Evolutionary conservation across 2,888 invertebrate species (phyloP).

Genomic region (Villa cingulata): DNA sequence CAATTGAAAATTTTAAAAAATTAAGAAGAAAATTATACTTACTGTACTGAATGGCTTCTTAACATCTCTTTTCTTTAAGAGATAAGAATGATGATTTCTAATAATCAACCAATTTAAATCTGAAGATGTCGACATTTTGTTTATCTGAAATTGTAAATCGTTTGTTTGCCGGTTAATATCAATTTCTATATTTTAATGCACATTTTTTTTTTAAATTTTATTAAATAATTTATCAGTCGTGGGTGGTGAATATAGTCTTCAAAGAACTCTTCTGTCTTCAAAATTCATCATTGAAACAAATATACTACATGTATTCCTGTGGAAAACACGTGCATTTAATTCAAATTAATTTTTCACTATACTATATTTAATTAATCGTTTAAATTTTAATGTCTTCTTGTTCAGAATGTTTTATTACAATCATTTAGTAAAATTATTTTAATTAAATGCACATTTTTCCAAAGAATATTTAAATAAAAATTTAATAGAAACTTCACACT

Average conservation of each 20-base stretch:
- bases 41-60: slow-evolving; percentile 37
- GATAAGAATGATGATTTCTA: slow-evolving; percentile 35
- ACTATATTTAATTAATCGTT: too few relatives aligned
- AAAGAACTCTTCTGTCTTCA: slow-evolving; percentile 32
- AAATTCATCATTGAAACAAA: slow-evolving; percentile 27
- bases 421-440: not conserved
- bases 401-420: too few relatives aligned
- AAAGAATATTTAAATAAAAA: too few relatives aligned
- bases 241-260: slow-evolving; percentile 38
- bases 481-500: not conserved
- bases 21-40: slow-evolving; percentile 16
- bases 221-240: slow-evolving; percentile 29
- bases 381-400: too few relatives aligned
- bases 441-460: not conserved
- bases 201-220: not conserved
- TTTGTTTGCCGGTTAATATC: too few relatives aligned
- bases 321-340: too few relatives aligned
- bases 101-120: slow-evolving; percentile 38
- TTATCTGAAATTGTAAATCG: not conserved
- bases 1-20: not conserved
- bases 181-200: too few relatives aligned
- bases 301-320: not conserved
- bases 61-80: slow-evolving; percentile 35
- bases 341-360: too few relatives aligned
- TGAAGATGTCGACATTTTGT: slow-evolving; percentile 29